Evolutionary conservation across 2,888 invertebrate species (phyloP).

Genomic region (Scaptomyza reducta): DNA sequence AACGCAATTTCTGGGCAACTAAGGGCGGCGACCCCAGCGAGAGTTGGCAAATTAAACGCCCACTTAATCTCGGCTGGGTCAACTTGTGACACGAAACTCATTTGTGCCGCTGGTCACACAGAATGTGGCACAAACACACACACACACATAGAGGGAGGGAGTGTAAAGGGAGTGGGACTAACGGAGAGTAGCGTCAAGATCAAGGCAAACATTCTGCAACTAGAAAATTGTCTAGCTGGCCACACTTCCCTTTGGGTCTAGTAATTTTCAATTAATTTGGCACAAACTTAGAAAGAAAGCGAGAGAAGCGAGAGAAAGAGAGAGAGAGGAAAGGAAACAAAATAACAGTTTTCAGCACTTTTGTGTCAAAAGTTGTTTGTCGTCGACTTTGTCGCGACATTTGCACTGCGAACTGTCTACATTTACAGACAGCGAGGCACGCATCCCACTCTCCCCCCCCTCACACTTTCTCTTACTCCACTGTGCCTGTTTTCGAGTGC

Average conservation of each 20-base stretch:
- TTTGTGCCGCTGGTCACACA: slow-evolving; percentile 50
- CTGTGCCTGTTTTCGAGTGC: slow-evolving; percentile 56
- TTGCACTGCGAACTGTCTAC: slow-evolving; percentile 37
- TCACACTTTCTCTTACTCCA: neutral
- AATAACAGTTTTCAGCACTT: slow-evolving; percentile 76
- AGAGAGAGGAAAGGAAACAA: slow-evolving; percentile 45
- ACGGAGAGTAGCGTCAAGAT: slow-evolving; percentile 64
- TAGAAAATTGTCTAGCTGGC: slow-evolving; percentile 28
- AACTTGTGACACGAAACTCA: slow-evolving; percentile 79
- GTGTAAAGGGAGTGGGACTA: slow-evolving; percentile 55
- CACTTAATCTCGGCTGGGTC: slow-evolving; percentile 77
- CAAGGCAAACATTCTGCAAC: slow-evolving; percentile 61
- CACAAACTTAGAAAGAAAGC: slow-evolving; percentile 12
- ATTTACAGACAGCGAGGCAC: slow-evolving; percentile 5
- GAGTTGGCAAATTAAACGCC: slow-evolving; percentile 78
- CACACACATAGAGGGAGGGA: too few species aligned
- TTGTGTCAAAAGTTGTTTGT: slow-evolving; percentile 74
- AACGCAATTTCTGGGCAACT: slow-evolving; percentile 65
- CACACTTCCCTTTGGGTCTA: slow-evolving; percentile 49
- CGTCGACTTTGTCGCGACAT: slow-evolving; percentile 72
- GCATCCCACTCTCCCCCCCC: slow-evolving; percentile 1
- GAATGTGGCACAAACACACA: slow-evolving; percentile 19
- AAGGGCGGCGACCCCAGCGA: slow-evolving; percentile 54
- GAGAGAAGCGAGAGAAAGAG: neutral
- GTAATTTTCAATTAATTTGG: slow-evolving; percentile 79